Evolutionary conservation across 2,888 invertebrate species (phyloP).

Genomic region (Teinopalpus imperialis): DNA sequence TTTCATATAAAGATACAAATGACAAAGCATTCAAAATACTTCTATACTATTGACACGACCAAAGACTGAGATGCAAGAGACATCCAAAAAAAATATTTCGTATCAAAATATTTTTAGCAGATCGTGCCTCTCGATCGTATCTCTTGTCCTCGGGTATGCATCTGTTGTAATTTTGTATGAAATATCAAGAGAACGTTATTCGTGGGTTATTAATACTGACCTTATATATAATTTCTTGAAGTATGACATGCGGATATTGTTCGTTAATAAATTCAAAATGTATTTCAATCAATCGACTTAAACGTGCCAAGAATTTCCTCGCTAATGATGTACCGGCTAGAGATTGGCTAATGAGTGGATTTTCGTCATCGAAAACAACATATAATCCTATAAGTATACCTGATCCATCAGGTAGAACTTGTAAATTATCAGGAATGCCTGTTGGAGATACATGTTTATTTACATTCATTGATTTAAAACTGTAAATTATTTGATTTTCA

Average conservation of each 20-base stretch:
- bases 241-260: conserved; percentile 84
- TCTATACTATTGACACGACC: no score
- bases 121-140: no score
- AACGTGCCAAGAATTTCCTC: conserved; percentile 84
- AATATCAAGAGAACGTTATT: no score
- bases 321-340: conserved; percentile 83
- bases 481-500: background rate
- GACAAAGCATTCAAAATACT: no score
- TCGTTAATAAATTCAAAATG: conserved; percentile 84
- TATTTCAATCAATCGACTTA: conserved; percentile 82
- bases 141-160: no score
- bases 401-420: conserved; percentile 80
- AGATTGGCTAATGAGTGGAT: conserved; percentile 79
- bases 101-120: no score
- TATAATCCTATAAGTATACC: conserved; percentile 86
- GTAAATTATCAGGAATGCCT: conserved; percentile 86
- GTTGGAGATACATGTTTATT: conserved; percentile 16
- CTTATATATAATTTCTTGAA: conserved; percentile 83
- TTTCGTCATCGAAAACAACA: conserved; percentile 73
- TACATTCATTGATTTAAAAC: background rate
- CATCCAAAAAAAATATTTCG: no score
- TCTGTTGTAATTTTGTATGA: no score
- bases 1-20: no score
- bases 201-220: conserved; percentile 69
- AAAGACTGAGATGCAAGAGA: no score